Evolutionary conservation across 2,797 vertebrate species (phyloP).

Genomic region (Rhynchonycteris naso): DNA sequence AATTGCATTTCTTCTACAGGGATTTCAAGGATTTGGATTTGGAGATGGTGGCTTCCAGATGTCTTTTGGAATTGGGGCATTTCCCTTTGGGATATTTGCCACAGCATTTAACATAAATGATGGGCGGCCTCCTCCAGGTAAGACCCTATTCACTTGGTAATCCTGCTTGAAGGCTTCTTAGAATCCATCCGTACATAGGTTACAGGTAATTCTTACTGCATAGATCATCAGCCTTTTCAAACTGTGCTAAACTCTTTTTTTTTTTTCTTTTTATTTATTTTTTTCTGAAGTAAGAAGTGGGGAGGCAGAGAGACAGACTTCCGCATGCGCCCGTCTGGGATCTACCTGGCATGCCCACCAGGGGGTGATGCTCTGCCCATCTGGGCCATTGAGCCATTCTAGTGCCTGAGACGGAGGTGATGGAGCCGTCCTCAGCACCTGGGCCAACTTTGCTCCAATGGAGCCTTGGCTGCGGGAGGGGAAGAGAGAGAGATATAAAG

Average conservation of each 20-base stretch:
- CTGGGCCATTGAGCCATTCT: too few species aligned
- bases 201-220: neutral
- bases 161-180: neutral
- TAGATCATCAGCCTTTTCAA: constrained; percentile 16
- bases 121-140: constrained; percentile 97
- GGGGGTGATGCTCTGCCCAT: too few species aligned
- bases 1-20: constrained; percentile 86
- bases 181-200: neutral
- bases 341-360: too few species aligned
- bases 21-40: constrained; percentile 99
- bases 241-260: neutral
- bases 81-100: constrained; percentile 99
- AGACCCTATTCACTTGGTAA: neutral
- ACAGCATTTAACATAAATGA: constrained; percentile 99
- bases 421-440: too few species aligned
- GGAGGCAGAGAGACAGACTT: too few species aligned
- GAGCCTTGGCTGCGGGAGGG: too few species aligned
- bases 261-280: too few species aligned
- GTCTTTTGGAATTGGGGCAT: constrained; percentile 99
- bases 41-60: constrained; percentile 99
- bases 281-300: too few species aligned
- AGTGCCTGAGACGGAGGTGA: too few species aligned
- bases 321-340: too few species aligned
- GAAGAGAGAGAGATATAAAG: too few species aligned
- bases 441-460: too few species aligned